Evolutionary conservation across 2,113 vertebrate species (phyloP).

Genomic region (Athene noctua): DNA sequence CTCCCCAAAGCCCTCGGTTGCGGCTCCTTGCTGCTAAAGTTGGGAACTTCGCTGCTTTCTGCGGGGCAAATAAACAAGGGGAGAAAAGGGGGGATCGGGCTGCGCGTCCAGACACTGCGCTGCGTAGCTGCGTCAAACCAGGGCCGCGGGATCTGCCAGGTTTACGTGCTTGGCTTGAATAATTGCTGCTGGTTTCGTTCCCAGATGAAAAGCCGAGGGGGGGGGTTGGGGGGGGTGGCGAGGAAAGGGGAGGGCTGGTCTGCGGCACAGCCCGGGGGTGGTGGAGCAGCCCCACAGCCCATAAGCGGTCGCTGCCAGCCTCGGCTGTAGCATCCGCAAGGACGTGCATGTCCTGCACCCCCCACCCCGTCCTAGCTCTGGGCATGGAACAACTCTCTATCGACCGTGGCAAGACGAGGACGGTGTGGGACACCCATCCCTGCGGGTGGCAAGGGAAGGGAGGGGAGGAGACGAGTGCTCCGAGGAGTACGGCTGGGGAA

Average conservation of each 20-base stretch:
- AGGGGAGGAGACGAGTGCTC: not conserved
- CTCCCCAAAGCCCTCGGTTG: not conserved
- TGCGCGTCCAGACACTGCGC: slow-evolving; percentile 55
- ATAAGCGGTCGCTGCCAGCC: not conserved
- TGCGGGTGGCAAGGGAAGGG: not conserved
- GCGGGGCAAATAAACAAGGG: not conserved
- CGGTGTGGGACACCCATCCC: not conserved
- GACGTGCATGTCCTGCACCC: not conserved
- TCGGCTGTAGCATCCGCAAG: not conserved
- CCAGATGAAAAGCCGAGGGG: not conserved
- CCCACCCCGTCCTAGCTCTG: not conserved
- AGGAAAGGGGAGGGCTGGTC: not conserved
- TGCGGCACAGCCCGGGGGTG: not conserved
- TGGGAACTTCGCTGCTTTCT: not conserved
- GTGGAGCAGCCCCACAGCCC: not conserved
- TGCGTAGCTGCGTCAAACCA: slow-evolving; percentile 71
- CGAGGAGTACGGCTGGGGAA: not conserved
- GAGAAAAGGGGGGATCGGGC: not conserved
- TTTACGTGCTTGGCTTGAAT: slow-evolving; percentile 73
- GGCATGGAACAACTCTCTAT: not conserved
- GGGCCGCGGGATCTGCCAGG: slow-evolving; percentile 50
- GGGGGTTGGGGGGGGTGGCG: too few species aligned
- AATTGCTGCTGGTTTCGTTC: slow-evolving; percentile 73
- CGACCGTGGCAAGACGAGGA: fast-evolving
- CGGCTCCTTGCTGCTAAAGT: not conserved